Evolutionary conservation across 2,888 invertebrate species (phyloP).

Genomic region (Podotricha telesiphe): DNA sequence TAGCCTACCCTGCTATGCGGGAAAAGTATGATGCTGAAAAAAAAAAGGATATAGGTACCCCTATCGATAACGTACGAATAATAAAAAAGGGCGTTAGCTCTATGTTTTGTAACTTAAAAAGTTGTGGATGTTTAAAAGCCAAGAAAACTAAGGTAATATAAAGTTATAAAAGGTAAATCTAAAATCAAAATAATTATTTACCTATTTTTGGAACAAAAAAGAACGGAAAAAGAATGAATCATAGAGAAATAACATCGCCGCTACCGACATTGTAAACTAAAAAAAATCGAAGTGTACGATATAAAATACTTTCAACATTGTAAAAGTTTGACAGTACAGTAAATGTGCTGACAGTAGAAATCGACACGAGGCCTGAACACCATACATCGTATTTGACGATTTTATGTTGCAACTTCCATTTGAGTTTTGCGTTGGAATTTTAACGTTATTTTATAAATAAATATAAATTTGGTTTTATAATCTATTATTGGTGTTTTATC

Average conservation of each 20-base stretch:
- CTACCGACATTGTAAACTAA: constrained; percentile 11
- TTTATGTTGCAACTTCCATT: constrained; percentile 17
- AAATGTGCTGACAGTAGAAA: constrained; percentile 14
- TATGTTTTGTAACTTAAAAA: too few species aligned
- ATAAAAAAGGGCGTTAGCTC: too few species aligned
- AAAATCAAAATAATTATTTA: too few species aligned
- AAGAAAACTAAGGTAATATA: neutral
- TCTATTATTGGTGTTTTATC: too few species aligned
- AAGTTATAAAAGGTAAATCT: neutral
- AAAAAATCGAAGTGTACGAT: neutral
- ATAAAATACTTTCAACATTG: constrained; percentile 9
- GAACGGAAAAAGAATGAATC: neutral
- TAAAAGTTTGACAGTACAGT: constrained; percentile 4
- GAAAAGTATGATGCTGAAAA: too few species aligned
- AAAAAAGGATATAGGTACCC: too few species aligned
- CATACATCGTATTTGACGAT: constrained; percentile 15
- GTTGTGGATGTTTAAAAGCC: neutral
- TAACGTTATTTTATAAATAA: neutral
- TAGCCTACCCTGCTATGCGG: too few species aligned
- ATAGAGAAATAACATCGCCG: neutral
- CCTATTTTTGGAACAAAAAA: too few species aligned
- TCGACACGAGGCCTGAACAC: neutral
- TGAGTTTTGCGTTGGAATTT: constrained; percentile 11
- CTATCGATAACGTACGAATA: too few species aligned
- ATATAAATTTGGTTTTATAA: neutral